Percentiles rank a stretch among this genome's conserved stretches.
These are phyloP conservation scores for Bothrops jararaca DNA, from an alignment of 2,113 vertebrate genomes.

Conservation along the genomic window DNA sequence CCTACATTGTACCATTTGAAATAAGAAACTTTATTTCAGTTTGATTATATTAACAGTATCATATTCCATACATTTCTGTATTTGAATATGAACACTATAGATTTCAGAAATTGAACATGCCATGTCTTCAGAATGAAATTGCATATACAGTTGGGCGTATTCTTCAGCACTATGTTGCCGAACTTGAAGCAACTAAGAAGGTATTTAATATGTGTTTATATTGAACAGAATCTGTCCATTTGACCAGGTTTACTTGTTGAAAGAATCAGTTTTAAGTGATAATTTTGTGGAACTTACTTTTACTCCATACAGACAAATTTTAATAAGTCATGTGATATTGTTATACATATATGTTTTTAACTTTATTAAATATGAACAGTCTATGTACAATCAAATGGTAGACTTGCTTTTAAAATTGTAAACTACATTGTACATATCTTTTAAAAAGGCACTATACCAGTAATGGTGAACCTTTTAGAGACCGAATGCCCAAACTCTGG, in stretches of 20 bases:
- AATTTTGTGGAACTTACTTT: neutral
- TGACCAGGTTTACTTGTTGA: neutral
- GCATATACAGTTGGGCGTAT: constrained; percentile 58
- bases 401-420: neutral
- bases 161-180: constrained; percentile 74
- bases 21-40: neutral
- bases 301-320: neutral
- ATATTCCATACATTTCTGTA: constrained; percentile 8
- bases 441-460: neutral
- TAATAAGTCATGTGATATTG: neutral
- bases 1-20: neutral
- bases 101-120: constrained; percentile 80
- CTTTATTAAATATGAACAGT: neutral
- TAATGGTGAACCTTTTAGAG: too few species aligned
- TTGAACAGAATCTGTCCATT: neutral
- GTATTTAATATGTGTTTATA: constrained; percentile 45
- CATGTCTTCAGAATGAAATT: constrained; percentile 75
- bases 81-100: constrained; percentile 63
- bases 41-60: neutral
- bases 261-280: neutral
- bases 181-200: constrained; percentile 77
- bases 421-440: neutral
- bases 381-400: neutral
- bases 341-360: neutral
- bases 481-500: too few species aligned